Evolutionary conservation across 2,113 vertebrate genomes (phyloP).

Genomic region (Rhynchomys soricoides): DNA sequence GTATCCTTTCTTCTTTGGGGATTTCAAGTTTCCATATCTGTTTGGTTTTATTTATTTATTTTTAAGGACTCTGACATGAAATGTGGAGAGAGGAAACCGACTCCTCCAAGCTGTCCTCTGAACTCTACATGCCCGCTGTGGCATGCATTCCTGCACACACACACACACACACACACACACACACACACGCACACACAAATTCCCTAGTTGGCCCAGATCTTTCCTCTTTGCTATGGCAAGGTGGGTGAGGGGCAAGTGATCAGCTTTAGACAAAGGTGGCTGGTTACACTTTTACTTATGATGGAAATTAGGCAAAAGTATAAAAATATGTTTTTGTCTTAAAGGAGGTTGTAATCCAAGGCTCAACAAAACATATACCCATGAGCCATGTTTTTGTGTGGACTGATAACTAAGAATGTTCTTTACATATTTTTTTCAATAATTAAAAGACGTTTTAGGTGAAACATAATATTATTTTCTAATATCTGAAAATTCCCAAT

Average conservation of each 20-base stretch:
- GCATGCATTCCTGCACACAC: too few relatives aligned
- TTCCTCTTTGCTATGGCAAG: not conserved
- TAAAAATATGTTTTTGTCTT: not conserved
- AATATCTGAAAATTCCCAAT: not conserved
- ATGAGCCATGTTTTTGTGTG: not conserved
- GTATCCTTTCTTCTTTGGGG: not conserved
- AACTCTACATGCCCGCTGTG: not conserved
- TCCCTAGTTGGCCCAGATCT: not conserved
- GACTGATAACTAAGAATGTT: not conserved
- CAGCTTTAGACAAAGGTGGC: not conserved
- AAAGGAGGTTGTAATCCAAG: not conserved
- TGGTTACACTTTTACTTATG: not conserved
- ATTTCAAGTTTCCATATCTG: not conserved
- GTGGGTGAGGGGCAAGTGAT: too few relatives aligned
- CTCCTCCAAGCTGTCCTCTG: not conserved
- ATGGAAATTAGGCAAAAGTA: not conserved
- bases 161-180: too few relatives aligned
- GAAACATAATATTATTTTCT: not conserved
- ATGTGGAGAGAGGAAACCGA: not conserved
- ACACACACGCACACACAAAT: too few relatives aligned
- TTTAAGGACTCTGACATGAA: not conserved
- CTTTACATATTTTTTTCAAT: not conserved
- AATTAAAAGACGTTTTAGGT: not conserved
- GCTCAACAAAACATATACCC: not conserved
- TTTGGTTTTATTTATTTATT: not conserved